Evolutionary conservation across 2,888 invertebrate species (phyloP), one percentile per base, ranked within the genome.

Genomic region (Parnassius apollo): DNA sequence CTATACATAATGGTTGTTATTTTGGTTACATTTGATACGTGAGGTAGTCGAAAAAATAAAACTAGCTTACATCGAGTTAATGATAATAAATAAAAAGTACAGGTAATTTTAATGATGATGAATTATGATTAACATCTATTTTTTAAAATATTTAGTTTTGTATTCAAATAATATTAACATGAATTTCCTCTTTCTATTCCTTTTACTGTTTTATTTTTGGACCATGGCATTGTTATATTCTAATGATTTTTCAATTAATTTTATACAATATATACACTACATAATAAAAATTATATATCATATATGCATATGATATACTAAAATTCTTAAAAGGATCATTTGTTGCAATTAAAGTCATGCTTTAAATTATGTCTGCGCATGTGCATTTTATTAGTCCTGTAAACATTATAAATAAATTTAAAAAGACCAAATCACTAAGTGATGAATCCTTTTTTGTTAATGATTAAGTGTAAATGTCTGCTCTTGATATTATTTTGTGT

Each of bases 371-470:
- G 80, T 80, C 80, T 77, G 80, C 79, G 82, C 76, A 76, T 83
- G 76, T 85, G 82, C 82, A 85, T 86, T 86, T 84, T 85, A 76
- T 82, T 85, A 82, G 79, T 81, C 76, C 75, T 81, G 71, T 82
- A 78, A 76, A 76, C 72, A 75, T 73, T 71, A 68, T 71, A 72
- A 73, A 75, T 75, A 71, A 75, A 70, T 67, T 50, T 35, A 66
- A 84, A 86, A 85, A 88, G 86, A 87, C 86, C 88, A 88, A 88
- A 85, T 90, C 91, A 91, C 91, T 73, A 85, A 91, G 91, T 91
- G 91, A 89, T 87, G 75, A 82, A 82, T 80, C 70, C 80, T 79
- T 81, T 70, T 60, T 76, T 72, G 80, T 86, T 85, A 80, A 75
- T 69, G 59, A 66, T 81, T 82, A 78, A 82, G 79, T 85, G 76